phyloP scores from a whole-genome alignment of 2,888 invertebrate genomes.

The Molanna angustata region DNA sequence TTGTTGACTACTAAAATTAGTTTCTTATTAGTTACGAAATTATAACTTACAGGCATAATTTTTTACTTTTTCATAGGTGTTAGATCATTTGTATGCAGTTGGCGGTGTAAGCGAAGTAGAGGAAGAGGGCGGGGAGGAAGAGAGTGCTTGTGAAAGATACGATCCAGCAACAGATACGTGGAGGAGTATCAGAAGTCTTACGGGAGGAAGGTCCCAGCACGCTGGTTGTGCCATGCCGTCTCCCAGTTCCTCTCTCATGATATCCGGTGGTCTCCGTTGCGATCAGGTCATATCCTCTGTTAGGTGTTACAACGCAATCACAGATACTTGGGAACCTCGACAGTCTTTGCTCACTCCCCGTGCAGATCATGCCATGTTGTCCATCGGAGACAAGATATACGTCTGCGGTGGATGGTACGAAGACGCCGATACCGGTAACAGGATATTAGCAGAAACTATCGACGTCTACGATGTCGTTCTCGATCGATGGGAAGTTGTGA shows the following conservation, averaged over 20 bases:
- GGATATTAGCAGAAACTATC: constrained; percentile 59
- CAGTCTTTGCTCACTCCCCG: constrained; percentile 58
- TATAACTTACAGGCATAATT: too few species aligned
- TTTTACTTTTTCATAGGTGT: too few species aligned
- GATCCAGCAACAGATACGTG: constrained; percentile 57
- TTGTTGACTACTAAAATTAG: too few species aligned
- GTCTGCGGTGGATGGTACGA: constrained; percentile 67
- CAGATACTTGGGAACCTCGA: constrained; percentile 54
- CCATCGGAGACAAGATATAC: constrained; percentile 56
- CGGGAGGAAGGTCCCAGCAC: constrained; percentile 59
- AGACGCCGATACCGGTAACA: constrained; percentile 47
- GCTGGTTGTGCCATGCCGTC: constrained; percentile 50
- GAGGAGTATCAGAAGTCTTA: constrained; percentile 55
- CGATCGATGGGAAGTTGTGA: constrained; percentile 60
- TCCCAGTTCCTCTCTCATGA: constrained; percentile 41
- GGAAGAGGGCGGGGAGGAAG: constrained; percentile 43
- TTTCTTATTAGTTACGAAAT: too few species aligned
- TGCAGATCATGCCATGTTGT: constrained; percentile 64
- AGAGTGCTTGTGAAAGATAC: constrained; percentile 57
- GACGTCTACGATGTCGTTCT: constrained; percentile 60
- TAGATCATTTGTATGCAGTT: constrained; percentile 56
- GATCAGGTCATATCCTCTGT: constrained; percentile 50
- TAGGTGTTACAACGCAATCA: constrained; percentile 52
- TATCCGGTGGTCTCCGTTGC: constrained; percentile 57
- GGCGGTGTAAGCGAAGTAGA: constrained; percentile 60